phyloP scores from a whole-genome alignment of 92 coral and sea anemone species.

The Epizoanthus rinbou region DNA sequence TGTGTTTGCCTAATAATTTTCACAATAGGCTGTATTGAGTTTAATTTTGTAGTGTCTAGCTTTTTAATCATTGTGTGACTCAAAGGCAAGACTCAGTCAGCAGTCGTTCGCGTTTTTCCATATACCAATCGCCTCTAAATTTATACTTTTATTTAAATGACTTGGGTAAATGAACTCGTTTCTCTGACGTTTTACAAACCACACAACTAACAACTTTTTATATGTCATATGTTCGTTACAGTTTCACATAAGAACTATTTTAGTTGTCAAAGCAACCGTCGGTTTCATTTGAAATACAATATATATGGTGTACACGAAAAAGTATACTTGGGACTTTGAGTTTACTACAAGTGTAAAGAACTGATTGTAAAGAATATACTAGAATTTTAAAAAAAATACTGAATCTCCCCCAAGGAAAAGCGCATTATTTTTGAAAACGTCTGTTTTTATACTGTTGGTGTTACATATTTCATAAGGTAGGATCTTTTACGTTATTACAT shows the following conservation, averaged over 20 bases:
- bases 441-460: background rate
- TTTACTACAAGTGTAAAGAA: background rate
- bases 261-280: background rate
- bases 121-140: background rate
- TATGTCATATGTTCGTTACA: background rate
- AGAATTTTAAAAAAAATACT: too few species aligned
- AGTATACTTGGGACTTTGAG: too few species aligned
- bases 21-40: conserved; percentile 28
- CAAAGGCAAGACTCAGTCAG: background rate
- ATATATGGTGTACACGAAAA: background rate
- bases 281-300: background rate
- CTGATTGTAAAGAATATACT: background rate
- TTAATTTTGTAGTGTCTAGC: conserved; percentile 9
- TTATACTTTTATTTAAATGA: background rate
- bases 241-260: background rate
- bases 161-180: conserved; percentile 1
- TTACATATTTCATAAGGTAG: background rate
- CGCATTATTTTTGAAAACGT: background rate
- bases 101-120: background rate
- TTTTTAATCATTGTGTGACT: conserved; percentile 12
- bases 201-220: background rate
- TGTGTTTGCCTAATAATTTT: conserved; percentile 34
- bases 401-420: background rate
- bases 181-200: background rate
- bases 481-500: background rate